Base-by-base conservation (phyloP, 30 jellyfish, hydroid and myxozoan genomes). In the Sanderia malayensis region DNA sequence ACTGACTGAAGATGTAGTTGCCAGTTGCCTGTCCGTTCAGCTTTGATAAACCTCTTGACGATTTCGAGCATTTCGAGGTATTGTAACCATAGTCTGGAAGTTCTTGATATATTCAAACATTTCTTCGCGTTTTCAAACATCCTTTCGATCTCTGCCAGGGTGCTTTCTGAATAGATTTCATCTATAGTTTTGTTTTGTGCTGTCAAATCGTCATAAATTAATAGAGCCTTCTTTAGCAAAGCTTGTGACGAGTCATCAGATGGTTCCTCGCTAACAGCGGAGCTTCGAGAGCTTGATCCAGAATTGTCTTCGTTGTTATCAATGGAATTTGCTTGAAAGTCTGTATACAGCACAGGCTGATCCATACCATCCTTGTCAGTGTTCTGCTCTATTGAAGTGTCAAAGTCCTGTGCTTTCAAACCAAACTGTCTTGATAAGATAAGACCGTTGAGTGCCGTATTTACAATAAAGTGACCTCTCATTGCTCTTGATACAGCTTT, bases 401-500 rank as follows among this genome's bases (percentile, higher is more conserved):
- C 52, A 37, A 37, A 37, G 52, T 37, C 52, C 52, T 37, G 52
- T 37, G 52, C 52, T 37, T 6, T 37, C 52, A 37, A 37, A 6
- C 52, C 52, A 37, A 37, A 37, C 52, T 37, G 52, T 37, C 52
- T 37, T 37, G 52, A 37, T 37, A 37, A 37, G 52, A 37, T 37
- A 37, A 37, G 52, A 13, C 52, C 52, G 52, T 37, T 37, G 52
- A 37, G 52, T 37, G 52, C 52, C 52, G 52, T 37, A 37, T 37
- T 37, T 6, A 37, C 52, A 37, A 37, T 37, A 37, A 73, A 73
- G 31, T 76, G 81, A 33, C 87, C 87, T 60, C 87, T 2, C 1
- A 76, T 29, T 34, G 87, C 81, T 61, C 87, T 60, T 34, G 79
- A 44, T 9, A 47, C 37, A 0, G 87, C 87, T 45, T 75, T 75